phyloP scores from a whole-genome alignment of 2,888 invertebrate genomes.

The Phengaris arion region DNA sequence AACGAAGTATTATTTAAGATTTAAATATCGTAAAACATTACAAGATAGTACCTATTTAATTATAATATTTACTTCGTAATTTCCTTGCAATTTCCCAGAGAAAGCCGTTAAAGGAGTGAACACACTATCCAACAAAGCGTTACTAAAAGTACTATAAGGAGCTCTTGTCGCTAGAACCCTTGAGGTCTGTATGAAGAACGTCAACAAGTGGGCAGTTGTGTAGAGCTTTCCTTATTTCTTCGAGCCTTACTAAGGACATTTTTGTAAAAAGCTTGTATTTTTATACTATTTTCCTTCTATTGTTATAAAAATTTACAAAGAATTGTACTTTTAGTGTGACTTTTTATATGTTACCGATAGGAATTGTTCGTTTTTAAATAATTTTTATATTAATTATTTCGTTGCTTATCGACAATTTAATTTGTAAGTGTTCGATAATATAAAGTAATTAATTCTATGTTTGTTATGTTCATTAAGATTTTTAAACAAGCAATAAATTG shows the following conservation, averaged over 20 bases:
- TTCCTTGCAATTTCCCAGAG: conserved; percentile 25
- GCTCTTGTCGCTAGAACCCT: conserved; percentile 65
- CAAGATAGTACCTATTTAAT: conserved; percentile 2
- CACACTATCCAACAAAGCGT: conserved; percentile 44
- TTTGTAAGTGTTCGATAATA: conserved; percentile 9
- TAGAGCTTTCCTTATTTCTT: conserved; percentile 42
- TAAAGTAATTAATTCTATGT: conserved; percentile 7
- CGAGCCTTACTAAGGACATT: conserved; percentile 29
- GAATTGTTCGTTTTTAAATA: conserved; percentile 3
- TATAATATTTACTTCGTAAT: conserved; percentile 18
- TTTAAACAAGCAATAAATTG: conserved; percentile 19
- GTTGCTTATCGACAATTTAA: conserved; percentile 1
- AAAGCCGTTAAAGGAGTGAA: conserved; percentile 40
- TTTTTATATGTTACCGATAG: not conserved
- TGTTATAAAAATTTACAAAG: conserved; percentile 22
- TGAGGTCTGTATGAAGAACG: conserved; percentile 52
- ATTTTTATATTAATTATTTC: not conserved
- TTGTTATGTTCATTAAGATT: conserved; percentile 24
- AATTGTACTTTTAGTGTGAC: not conserved
- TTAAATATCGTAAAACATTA: not conserved
- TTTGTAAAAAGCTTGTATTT: conserved; percentile 26
- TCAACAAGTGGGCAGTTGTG: conserved; percentile 70
- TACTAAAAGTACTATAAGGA: conserved; percentile 58
- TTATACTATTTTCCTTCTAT: conserved; percentile 15
- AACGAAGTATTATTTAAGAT: not conserved